Evolutionary conservation across 2,888 invertebrate genomes (phyloP), one percentile per base, ranked within the genome.

Genomic region (Digitonthophagus gazella): DNA sequence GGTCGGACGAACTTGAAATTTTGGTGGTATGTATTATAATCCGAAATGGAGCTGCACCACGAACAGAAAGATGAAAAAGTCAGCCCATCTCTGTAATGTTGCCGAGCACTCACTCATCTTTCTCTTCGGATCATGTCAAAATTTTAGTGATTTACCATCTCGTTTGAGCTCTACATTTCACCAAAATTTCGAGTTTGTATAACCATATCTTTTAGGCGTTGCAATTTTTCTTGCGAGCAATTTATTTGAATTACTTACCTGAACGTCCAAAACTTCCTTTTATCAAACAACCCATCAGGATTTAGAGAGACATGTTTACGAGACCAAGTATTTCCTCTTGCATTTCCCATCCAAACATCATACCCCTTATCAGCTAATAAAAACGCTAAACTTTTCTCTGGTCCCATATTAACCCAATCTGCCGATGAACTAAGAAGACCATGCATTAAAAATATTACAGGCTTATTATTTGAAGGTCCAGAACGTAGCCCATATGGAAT

Each of bases 311-410:
- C 74, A 76, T 93, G 92, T 2, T 78, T 82, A 11, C 86, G 84
- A 0, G 89, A 87, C 78, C 90, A 91, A 20, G 83, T 84, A 77
- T 90, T 93, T 5, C 95, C 95, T 2, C 95, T 87, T 11, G 87
- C 87, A 78, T 95, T 95, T 0, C 92, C 91, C 83, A 95, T 82
- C 95, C 95, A 96, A 0, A 92, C 91, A 72, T 92, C 92, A 74
- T 87, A 92, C n/a, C 90, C 90, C 75, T 84, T 83, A 74, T 92
- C 90, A 1, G 89, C 88, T 2, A 92, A 80, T n/a, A 86, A 77
- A 75, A 80, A 85, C 0, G 78, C 84, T 11, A 93, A 83, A 56
- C 87, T 88, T 71, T 85, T 85, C 57, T 88, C 85, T 0, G 90
- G 90, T 0, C 91, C 90, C 82, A 91, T 89, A 66, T 92, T 80